phyloP scores from a whole-genome alignment of 2,888 invertebrate genomes.

The Troides oblongomaculatus region DNA sequence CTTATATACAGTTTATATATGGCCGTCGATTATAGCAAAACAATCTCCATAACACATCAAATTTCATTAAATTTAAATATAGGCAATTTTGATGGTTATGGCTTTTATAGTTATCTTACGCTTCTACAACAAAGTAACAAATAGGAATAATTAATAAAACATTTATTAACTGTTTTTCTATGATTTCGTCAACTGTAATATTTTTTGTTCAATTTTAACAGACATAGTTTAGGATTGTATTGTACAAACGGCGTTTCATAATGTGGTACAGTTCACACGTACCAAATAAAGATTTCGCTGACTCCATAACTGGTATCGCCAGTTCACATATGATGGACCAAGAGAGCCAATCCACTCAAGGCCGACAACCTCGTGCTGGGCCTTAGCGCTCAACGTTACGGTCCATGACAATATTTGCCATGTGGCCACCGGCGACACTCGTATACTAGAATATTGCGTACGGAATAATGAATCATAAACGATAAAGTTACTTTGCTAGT shows the following conservation, averaged over 20 bases:
- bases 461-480: constrained; percentile 14
- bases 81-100: no score
- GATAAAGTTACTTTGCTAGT: constrained; percentile 14
- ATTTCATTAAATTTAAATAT: no score
- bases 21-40: no score
- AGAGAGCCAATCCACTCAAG: constrained; percentile 51
- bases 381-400: constrained; percentile 40
- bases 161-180: no score
- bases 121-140: no score
- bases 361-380: constrained; percentile 56
- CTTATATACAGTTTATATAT: no score
- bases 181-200: no score
- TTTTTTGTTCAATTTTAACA: no score
- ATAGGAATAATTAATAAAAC: no score
- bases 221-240: no score
- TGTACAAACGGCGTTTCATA: background rate
- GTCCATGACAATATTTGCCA: constrained; percentile 68
- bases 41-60: no score
- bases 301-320: constrained; percentile 48
- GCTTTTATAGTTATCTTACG: no score
- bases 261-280: constrained; percentile 23
- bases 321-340: constrained; percentile 40
- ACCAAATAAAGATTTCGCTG: constrained; percentile 34
- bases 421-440: constrained; percentile 51
- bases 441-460: constrained; percentile 27